These are phyloP conservation scores for Microctonus aethiopoides DNA, from an alignment of 2,888 invertebrate species.

Conservation along the genomic window DNA sequence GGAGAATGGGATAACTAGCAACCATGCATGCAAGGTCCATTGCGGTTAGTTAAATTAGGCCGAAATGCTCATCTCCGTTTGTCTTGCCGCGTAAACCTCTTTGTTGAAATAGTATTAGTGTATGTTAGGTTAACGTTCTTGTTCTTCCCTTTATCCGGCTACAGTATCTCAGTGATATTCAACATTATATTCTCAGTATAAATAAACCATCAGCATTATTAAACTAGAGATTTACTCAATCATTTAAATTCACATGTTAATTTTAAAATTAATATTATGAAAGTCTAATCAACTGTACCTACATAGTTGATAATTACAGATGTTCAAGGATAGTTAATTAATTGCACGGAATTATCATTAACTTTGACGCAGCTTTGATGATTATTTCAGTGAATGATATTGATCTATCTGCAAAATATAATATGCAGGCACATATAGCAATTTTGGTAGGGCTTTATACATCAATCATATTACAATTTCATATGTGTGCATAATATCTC, in stretches of 20 bases:
- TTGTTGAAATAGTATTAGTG: slow-evolving; percentile 9
- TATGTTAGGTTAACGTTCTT: background rate
- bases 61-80: slow-evolving; percentile 35
- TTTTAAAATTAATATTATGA: background rate
- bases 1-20: slow-evolving; percentile 17
- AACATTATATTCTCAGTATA: background rate
- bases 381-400: background rate
- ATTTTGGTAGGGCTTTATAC: background rate
- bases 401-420: too few species aligned
- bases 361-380: background rate
- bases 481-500: background rate
- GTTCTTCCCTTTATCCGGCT: background rate
- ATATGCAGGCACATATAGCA: too few species aligned
- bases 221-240: background rate
- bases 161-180: background rate
- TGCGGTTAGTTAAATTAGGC: slow-evolving; percentile 36
- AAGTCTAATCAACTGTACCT: background rate
- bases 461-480: slow-evolving; percentile 1
- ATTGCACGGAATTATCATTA: background rate
- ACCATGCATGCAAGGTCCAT: slow-evolving; percentile 24
- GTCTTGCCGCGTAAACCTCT: slow-evolving; percentile 35
- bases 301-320: background rate
- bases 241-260: background rate
- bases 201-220: background rate
- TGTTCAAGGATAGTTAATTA: background rate